Evolutionary conservation across 2,113 vertebrate genomes (phyloP), one percentile per base, ranked within the genome.

Genomic region (Thomomys bottae): DNA sequence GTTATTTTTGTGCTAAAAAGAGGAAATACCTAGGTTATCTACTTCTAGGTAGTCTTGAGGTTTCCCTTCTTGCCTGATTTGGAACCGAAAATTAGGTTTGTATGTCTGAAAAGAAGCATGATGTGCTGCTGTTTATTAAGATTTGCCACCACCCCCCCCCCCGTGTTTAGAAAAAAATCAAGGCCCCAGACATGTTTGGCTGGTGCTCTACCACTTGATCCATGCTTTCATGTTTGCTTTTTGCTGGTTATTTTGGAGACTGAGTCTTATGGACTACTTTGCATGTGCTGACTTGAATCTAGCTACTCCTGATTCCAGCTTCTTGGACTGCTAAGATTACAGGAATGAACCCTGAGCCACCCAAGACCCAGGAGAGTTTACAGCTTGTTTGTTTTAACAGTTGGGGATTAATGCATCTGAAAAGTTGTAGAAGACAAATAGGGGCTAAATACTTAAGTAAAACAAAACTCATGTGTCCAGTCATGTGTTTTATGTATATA

Each of bases 81-180:
- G 38, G 28, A 87, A n/a, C 54, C 66, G 32, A 92, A 91, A 92
- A 85, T 57, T 68, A 77, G n/a, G 72, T 72, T 57, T 89, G 5
- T 42, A n/a, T 40, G 30, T 79, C 42, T 57, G 73, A 30, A 81
- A 63, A 80, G 12, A 75, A 45, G 20, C 38, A 23, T 84, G n/a
- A n/a, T n/a, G n/a, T n/a, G n/a, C n/a, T 72, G 57, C 24, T 81
- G 64, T 42, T 8, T 34, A n/a, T 70, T 87, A 68, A 32, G 68
- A 14, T 78, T 68, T 86, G 68, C 49, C 49, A 4, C 17, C 17
- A 14, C 10, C 17, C 15, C 49, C 49, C 4, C 17, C 17, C 4
- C 10, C 17, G 3, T 54, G 14, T 45, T 54, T 4, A 54, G 49
- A 54, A 15, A 14, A 54, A 54, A 54, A 54, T 54, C 49, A 54